phyloP scores from a whole-genome alignment of 2,888 invertebrate genomes.

The Tetranychus truncatus region DNA sequence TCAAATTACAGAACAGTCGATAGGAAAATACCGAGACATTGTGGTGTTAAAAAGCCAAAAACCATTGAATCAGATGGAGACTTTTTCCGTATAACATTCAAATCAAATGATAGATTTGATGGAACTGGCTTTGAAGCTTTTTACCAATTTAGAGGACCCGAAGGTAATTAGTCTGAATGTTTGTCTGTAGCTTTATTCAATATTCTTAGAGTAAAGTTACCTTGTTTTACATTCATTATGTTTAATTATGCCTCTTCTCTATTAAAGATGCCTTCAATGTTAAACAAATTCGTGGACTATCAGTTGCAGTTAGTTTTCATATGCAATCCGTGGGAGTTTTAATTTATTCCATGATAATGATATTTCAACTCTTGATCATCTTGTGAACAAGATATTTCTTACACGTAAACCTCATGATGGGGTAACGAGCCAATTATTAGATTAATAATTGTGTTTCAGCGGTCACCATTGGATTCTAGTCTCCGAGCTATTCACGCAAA shows the following conservation, averaged over 20 bases:
- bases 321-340: not conserved
- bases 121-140: slow-evolving; percentile 82
- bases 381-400: too few relatives aligned
- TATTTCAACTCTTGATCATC: not conserved
- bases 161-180: not conserved
- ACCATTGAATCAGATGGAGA: slow-evolving; percentile 54
- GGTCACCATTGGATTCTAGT: too few relatives aligned
- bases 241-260: not conserved
- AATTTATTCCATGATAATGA: not conserved
- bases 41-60: slow-evolving; percentile 45
- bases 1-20: slow-evolving; percentile 81
- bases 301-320: not conserved
- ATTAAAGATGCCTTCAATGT: slow-evolving; percentile 2
- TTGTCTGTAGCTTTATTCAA: too few relatives aligned
- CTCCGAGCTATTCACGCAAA: too few relatives aligned
- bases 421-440: too few relatives aligned
- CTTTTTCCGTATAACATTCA: slow-evolving; percentile 84
- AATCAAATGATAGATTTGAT: slow-evolving; percentile 79
- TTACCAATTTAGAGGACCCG: slow-evolving; percentile 48
- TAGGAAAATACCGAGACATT: slow-evolving; percentile 67
- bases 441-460: too few relatives aligned
- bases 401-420: too few relatives aligned
- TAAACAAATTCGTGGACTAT: slow-evolving; percentile 6
- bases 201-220: too few relatives aligned
- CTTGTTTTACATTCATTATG: not conserved